Percentiles rank a stretch among this genome's conserved stretches.
Evolutionary conservation across 2,113 vertebrate species (phyloP).

Genomic region (Nothobranchius furzeri): DNA sequence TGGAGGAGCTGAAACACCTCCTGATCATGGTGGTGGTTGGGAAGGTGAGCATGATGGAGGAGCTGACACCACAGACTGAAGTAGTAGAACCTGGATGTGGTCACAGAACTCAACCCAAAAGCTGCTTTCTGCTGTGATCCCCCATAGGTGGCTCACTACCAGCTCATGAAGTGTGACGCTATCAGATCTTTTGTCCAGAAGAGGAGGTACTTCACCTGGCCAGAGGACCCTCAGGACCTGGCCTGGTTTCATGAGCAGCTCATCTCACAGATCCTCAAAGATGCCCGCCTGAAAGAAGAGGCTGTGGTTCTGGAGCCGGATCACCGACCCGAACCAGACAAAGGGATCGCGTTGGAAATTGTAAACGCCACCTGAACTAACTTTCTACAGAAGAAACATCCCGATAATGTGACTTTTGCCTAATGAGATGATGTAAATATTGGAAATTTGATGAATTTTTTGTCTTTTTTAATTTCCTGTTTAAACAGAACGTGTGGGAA

Average conservation of each 20-base stretch:
- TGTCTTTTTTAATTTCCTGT: too few relatives aligned
- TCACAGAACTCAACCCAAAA: too few relatives aligned
- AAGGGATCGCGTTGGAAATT: slow-evolving; percentile 14
- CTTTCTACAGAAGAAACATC: neutral
- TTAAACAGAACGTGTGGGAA: too few relatives aligned
- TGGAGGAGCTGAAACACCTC: slow-evolving; percentile 78
- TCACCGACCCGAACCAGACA: neutral
- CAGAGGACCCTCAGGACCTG: slow-evolving; percentile 88
- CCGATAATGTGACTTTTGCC: neutral
- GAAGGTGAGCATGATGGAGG: slow-evolving; percentile 53
- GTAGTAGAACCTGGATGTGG: too few relatives aligned
- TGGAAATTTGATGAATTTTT: too few relatives aligned
- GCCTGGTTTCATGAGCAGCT: slow-evolving; percentile 87
- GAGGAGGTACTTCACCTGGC: slow-evolving; percentile 84
- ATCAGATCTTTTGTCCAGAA: slow-evolving; percentile 81
- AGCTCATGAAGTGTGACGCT: slow-evolving; percentile 82
- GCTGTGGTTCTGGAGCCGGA: slow-evolving; percentile 1
- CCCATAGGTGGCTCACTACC: slow-evolving; percentile 81
- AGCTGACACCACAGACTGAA: too few relatives aligned
- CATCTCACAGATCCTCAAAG: slow-evolving; percentile 75
- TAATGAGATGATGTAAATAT: neutral
- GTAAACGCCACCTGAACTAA: slow-evolving; percentile 16
- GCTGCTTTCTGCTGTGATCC: too few relatives aligned
- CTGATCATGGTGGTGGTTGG: slow-evolving; percentile 88
- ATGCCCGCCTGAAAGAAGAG: slow-evolving; percentile 58